These are phyloP conservation scores for Epistrophella euchroma DNA, from an alignment of 2,888 invertebrate genomes.

Conservation along the genomic window DNA sequence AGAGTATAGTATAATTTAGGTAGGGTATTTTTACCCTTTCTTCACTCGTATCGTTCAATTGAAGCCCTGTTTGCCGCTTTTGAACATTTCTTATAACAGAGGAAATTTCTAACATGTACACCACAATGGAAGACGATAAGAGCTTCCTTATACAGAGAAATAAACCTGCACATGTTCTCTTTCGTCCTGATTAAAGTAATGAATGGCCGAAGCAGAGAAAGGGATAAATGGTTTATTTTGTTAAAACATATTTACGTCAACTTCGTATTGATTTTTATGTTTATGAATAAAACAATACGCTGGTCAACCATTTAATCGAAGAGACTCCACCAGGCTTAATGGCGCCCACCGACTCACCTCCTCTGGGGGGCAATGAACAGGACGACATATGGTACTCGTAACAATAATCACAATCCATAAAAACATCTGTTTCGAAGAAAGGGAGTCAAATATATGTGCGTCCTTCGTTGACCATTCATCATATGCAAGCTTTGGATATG, in stretches of 20 bases:
- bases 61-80: not conserved
- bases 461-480: constrained; percentile 4
- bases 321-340: not conserved
- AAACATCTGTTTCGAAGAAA: constrained; percentile 30
- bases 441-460: not conserved
- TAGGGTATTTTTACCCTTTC: not conserved
- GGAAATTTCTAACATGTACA: constrained; percentile 3
- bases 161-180: constrained; percentile 27
- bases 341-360: not conserved
- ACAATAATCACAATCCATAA: constrained; percentile 16
- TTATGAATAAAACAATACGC: constrained; percentile 58
- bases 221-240: constrained; percentile 20
- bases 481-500: constrained; percentile 22
- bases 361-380: constrained; percentile 25
- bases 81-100: not conserved
- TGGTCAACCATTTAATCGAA: constrained; percentile 27
- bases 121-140: constrained; percentile 27
- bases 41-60: not conserved
- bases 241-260: constrained; percentile 52
- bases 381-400: constrained; percentile 20
- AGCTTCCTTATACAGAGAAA: not conserved
- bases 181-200: constrained; percentile 33
- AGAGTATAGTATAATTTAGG: not conserved
- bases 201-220: not conserved
- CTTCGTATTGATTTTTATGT: constrained; percentile 63